Evolutionary conservation across 2,797 vertebrate species (phyloP).

Genomic region (Hylomyscus alleni): DNA sequence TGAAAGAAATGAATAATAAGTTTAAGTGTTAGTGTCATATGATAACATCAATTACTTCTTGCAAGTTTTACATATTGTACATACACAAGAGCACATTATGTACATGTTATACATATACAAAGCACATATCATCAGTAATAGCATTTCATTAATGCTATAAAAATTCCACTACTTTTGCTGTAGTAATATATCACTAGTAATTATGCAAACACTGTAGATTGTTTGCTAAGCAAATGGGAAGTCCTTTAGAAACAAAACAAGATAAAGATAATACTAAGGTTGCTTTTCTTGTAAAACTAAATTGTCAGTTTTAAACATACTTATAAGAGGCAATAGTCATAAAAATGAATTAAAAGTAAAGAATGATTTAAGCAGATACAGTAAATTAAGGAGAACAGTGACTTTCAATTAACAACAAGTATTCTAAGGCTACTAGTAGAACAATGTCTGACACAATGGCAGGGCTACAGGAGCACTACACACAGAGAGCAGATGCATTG

Average conservation of each 20-base stretch:
- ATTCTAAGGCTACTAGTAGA: neutral
- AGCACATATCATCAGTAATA: neutral
- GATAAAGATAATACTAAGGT: neutral
- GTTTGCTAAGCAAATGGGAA: neutral
- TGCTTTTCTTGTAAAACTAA: neutral
- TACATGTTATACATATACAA: neutral
- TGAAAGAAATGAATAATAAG: constrained; percentile 42
- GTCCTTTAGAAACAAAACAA: constrained; percentile 41
- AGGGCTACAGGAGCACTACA: neutral
- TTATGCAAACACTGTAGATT: neutral
- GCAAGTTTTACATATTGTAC: neutral
- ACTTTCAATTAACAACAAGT: constrained; percentile 11
- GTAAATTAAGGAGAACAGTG: constrained; percentile 36
- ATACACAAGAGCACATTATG: neutral
- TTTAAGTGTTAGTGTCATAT: neutral
- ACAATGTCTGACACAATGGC: constrained; percentile 15
- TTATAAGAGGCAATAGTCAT: constrained; percentile 23
- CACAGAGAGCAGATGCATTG: neutral
- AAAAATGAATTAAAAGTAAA: neutral
- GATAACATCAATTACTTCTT: constrained; percentile 32
- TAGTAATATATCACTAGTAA: neutral
- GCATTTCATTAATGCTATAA: neutral
- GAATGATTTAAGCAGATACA: constrained; percentile 35
- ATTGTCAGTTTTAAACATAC: constrained; percentile 19
- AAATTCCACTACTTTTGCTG: neutral